Percentiles rank a stretch among this genome's conserved stretches.
Evolutionary conservation across 2,113 vertebrate genomes (phyloP).

Genomic region (Acinonyx jubatus): DNA sequence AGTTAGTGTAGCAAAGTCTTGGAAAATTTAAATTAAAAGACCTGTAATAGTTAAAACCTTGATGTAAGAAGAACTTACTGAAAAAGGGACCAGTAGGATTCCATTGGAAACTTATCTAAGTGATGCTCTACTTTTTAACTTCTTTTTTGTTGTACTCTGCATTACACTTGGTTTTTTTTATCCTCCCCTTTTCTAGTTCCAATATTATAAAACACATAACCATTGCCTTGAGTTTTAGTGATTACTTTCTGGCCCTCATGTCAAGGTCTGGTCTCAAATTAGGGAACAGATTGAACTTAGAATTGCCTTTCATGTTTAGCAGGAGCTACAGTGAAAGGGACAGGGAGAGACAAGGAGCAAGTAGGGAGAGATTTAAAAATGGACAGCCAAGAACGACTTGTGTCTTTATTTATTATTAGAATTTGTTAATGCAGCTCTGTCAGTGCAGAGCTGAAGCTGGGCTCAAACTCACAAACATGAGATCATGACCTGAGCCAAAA

Average conservation of each 20-base stretch:
- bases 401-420: background rate
- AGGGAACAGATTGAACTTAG: background rate
- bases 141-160: background rate
- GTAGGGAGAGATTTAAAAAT: background rate
- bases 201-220: background rate
- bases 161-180: background rate
- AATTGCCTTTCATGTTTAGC: background rate
- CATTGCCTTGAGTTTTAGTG: background rate
- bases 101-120: background rate
- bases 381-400: background rate
- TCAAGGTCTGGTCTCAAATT: background rate
- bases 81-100: background rate
- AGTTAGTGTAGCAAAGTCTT: background rate
- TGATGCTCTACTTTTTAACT: background rate
- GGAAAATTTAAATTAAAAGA: background rate
- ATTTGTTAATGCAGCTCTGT: too few species aligned
- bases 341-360: too few species aligned
- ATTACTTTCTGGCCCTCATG: background rate
- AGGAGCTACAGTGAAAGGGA: background rate
- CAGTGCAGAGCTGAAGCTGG: too few species aligned
- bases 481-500: too few species aligned
- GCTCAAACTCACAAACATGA: too few species aligned
- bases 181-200: background rate
- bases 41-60: background rate
- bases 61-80: background rate